phyloP scores from a whole-genome alignment of 2,888 invertebrate genomes.

The Diarsia rubi region DNA sequence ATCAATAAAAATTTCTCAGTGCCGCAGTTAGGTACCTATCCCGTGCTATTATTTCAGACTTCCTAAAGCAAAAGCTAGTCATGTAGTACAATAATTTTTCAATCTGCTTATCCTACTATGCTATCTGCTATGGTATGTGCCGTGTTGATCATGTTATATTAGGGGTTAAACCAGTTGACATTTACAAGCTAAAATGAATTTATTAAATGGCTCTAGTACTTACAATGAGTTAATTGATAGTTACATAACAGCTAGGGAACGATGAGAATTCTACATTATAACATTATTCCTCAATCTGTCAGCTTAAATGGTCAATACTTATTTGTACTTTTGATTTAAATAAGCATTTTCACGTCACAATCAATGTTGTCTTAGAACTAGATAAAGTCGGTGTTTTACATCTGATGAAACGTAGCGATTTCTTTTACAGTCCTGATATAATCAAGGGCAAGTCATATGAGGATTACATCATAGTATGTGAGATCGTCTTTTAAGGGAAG shows the following conservation, averaged over 20 bases:
- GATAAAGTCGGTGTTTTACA: no score
- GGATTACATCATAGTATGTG: not conserved
- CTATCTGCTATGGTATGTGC: not conserved
- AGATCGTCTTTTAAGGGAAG: not conserved
- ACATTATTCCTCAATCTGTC: not conserved
- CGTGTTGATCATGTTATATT: slow-evolving; percentile 14
- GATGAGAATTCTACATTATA: not conserved
- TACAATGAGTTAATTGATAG: slow-evolving; percentile 45
- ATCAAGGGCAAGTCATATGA: not conserved
- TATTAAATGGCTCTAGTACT: slow-evolving; percentile 29
- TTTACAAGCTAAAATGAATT: slow-evolving; percentile 46
- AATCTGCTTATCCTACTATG: not conserved
- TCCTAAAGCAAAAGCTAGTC: no score
- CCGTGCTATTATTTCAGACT: no score
- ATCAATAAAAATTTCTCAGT: no score
- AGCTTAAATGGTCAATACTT: not conserved
- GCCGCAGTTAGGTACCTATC: no score
- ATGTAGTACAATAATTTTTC: not conserved
- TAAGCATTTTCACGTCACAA: not conserved
- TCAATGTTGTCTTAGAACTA: not conserved
- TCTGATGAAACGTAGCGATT: no score
- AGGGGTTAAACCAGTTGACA: slow-evolving; percentile 52
- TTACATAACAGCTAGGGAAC: slow-evolving; percentile 28
- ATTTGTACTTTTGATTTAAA: not conserved
- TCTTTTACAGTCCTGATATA: not conserved